A percentile compares a stretch with the other conserved stretches of the same genome.
phyloP scores from a whole-genome alignment of 1,140 invertebrate genomes.

The Pseudomyrmex sp. region DNA sequence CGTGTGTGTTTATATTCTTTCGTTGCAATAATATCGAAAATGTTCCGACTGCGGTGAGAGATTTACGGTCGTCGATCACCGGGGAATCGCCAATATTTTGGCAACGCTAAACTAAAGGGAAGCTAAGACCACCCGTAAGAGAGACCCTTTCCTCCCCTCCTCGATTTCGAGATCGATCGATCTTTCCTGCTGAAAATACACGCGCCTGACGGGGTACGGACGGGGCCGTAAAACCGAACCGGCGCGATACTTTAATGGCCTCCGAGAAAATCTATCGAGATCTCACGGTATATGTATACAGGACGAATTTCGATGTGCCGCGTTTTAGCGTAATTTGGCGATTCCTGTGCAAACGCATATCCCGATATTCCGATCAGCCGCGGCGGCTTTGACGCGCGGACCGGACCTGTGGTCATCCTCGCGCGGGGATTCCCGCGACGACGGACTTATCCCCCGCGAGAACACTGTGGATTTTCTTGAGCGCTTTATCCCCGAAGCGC shows the following conservation, averaged over 20 bases:
- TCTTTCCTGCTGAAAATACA: slow-evolving; percentile 48
- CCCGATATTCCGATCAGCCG: slow-evolving; percentile 74
- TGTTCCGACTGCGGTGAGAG: neutral
- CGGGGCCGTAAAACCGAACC: slow-evolving; percentile 53
- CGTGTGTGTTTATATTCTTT: slow-evolving; percentile 4
- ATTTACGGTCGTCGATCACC: slow-evolving; percentile 61
- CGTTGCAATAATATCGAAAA: neutral
- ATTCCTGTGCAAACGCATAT: slow-evolving; percentile 81
- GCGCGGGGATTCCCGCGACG: neutral
- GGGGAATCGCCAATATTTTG: slow-evolving; percentile 62
- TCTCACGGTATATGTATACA: neutral
- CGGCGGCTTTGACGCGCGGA: slow-evolving; percentile 19
- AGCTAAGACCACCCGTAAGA: slow-evolving; percentile 7
- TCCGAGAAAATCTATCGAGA: slow-evolving; percentile 17
- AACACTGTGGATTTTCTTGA: slow-evolving; percentile 55
- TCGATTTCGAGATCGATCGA: slow-evolving; percentile 59
- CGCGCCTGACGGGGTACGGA: slow-evolving; percentile 17
- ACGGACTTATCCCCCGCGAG: slow-evolving; percentile 59
- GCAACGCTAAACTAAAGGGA: slow-evolving; percentile 17
- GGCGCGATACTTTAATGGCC: slow-evolving; percentile 56
- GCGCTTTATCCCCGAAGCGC: slow-evolving; percentile 71
- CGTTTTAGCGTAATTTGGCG: slow-evolving; percentile 83
- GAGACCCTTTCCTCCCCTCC: too few species aligned
- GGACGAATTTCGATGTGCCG: slow-evolving; percentile 31
- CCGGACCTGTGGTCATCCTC: slow-evolving; percentile 76